Percentiles rank a stretch among this genome's conserved stretches.
phyloP scores from a whole-genome alignment of 2,113 vertebrate genomes.

The Lipophrys pholis region DNA sequence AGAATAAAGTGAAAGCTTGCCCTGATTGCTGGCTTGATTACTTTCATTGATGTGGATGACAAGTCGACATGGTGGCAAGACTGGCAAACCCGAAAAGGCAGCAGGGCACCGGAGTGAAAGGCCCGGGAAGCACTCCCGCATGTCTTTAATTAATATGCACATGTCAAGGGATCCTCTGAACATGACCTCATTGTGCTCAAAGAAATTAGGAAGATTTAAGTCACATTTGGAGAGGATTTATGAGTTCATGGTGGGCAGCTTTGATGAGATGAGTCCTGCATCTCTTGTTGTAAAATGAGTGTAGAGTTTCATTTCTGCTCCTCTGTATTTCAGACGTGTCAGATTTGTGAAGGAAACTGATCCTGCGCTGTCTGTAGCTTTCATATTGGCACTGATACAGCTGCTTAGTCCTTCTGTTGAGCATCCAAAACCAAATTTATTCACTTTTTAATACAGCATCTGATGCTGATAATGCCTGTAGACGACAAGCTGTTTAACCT shows the following conservation, averaged over 20 bases:
- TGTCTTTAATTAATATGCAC: slow-evolving; percentile 62
- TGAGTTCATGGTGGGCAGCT: slow-evolving; percentile 21
- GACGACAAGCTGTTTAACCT: not conserved
- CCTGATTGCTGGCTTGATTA: slow-evolving; percentile 71
- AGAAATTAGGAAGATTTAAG: slow-evolving; percentile 17
- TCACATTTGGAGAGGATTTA: slow-evolving; percentile 2
- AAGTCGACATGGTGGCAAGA: slow-evolving; percentile 49
- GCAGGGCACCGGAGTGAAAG: slow-evolving; percentile 47
- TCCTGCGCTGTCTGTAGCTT: not conserved
- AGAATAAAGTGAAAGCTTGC: slow-evolving; percentile 47
- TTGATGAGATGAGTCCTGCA: not conserved
- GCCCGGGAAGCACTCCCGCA: slow-evolving; percentile 43
- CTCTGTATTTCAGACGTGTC: not conserved
- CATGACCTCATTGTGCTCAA: slow-evolving; percentile 2
- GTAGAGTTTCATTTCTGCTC: not conserved
- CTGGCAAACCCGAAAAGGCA: slow-evolving; percentile 46
- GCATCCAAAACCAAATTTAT: not conserved
- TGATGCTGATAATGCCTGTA: too few relatives aligned
- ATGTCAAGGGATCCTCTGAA: slow-evolving; percentile 44
- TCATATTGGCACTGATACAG: not conserved
- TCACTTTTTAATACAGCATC: not conserved
- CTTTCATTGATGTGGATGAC: slow-evolving; percentile 71
- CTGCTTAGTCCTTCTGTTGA: not conserved
- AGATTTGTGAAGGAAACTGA: not conserved
- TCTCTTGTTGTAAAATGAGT: not conserved